Conservation (phyloP, 2,797 vertebrate species). For the Dallia pectoralis region DNA sequence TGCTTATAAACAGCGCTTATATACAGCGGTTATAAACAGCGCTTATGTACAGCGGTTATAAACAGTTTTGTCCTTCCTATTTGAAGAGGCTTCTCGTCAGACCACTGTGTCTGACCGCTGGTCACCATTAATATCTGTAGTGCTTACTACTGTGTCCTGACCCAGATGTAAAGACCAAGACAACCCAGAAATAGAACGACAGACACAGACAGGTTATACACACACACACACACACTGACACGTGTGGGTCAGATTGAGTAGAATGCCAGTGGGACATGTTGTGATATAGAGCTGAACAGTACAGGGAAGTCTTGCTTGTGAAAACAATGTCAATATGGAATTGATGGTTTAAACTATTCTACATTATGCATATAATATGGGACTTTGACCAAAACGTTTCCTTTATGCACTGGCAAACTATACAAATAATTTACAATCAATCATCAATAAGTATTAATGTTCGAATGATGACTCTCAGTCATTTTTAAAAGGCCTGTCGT, state of each 20-base stretch:
- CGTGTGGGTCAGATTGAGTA: not conserved
- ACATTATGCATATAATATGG: too few species aligned
- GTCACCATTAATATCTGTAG: slow-evolving; percentile 23
- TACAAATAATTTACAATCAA: not conserved
- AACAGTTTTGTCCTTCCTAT: slow-evolving; percentile 53
- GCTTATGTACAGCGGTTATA: too few species aligned
- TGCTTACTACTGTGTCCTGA: slow-evolving; percentile 13
- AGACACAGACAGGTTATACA: not conserved
- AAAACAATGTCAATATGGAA: slow-evolving; percentile 44
- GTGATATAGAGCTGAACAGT: not conserved
- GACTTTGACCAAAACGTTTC: too few species aligned
- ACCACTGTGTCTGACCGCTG: slow-evolving; percentile 61
- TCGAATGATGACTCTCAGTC: not conserved
- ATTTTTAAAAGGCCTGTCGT: not conserved
- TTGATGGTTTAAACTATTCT: slow-evolving; percentile 25
- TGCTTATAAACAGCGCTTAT: slow-evolving; percentile 3
- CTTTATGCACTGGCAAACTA: not conserved
- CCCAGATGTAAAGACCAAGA: slow-evolving; percentile 3
- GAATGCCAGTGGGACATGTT: not conserved
- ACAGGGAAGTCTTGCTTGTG: not conserved
- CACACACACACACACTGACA: too few species aligned
- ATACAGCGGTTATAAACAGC: not conserved
- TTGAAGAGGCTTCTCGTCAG: slow-evolving; percentile 53
- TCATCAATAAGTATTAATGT: not conserved
- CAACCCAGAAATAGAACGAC: slow-evolving; percentile 12